Evolutionary conservation across 2,888 invertebrate species (phyloP).

Genomic region (Callyntrura sp.): DNA sequence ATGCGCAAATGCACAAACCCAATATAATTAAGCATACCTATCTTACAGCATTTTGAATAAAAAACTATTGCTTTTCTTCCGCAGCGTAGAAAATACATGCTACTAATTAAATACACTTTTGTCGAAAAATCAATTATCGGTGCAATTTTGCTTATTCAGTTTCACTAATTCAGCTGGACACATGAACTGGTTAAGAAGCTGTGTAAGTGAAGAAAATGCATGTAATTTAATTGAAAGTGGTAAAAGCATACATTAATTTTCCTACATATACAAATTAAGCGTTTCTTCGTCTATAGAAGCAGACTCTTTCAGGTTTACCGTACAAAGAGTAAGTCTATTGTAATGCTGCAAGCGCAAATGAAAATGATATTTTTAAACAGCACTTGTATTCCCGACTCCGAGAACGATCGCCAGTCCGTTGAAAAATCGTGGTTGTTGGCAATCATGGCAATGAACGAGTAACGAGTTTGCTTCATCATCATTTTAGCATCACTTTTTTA

Average conservation of each 20-base stretch:
- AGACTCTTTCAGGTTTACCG: background rate
- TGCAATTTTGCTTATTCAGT: too few species aligned
- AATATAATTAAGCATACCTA: too few species aligned
- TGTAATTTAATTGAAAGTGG: background rate
- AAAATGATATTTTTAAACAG: slow-evolving; percentile 31
- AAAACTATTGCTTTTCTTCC: too few species aligned
- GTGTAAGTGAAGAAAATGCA: too few species aligned
- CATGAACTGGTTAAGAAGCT: too few species aligned
- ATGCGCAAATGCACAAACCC: too few species aligned
- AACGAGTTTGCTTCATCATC: slow-evolving; percentile 62
- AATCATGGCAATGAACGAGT: slow-evolving; percentile 64
- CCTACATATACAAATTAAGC: slow-evolving; percentile 6
- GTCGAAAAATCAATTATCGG: too few species aligned
- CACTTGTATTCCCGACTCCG: slow-evolving; percentile 16
- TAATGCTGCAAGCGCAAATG: background rate
- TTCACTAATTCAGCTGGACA: background rate
- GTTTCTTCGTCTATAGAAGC: background rate
- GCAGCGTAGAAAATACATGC: too few species aligned
- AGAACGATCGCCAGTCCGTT: slow-evolving; percentile 33
- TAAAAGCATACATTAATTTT: background rate
- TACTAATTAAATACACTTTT: too few species aligned
- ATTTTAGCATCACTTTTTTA: slow-evolving; percentile 34
- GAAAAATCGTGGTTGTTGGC: slow-evolving; percentile 60
- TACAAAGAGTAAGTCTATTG: background rate
- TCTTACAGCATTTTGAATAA: too few species aligned